These are phyloP conservation scores for Xenentodon cancila DNA, from an alignment of 2,797 vertebrate species.

Conservation along the genomic window DNA sequence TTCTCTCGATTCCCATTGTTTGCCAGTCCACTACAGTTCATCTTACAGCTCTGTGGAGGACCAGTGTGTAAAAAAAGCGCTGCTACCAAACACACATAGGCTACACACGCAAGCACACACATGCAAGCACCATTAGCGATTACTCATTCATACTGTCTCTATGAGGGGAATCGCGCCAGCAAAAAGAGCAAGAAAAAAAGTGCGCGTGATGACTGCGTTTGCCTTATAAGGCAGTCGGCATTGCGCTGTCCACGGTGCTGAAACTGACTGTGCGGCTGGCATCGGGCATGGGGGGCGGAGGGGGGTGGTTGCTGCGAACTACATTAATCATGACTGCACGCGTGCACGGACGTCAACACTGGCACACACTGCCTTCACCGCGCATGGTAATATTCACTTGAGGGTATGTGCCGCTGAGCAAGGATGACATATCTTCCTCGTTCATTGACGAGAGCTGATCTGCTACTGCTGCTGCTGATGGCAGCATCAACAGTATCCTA, in stretches of 20 bases:
- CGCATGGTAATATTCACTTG: slow-evolving; percentile 19
- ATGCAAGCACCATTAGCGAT: slow-evolving; percentile 50
- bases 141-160: slow-evolving; percentile 67
- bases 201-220: slow-evolving; percentile 33
- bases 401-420: slow-evolving; percentile 54
- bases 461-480: slow-evolving; percentile 33
- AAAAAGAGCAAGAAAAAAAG: slow-evolving; percentile 19
- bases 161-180: slow-evolving; percentile 37
- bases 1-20: slow-evolving; percentile 44
- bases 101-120: slow-evolving; percentile 10
- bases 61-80: slow-evolving; percentile 49
- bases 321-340: slow-evolving; percentile 60
- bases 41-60: slow-evolving; percentile 56
- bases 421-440: slow-evolving; percentile 54
- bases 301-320: slow-evolving; percentile 56
- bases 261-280: slow-evolving; percentile 55
- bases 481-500: slow-evolving; percentile 22
- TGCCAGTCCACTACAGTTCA: slow-evolving; percentile 59
- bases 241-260: slow-evolving; percentile 76
- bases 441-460: slow-evolving; percentile 62
- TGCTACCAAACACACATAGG: slow-evolving; percentile 7
- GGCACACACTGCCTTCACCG: slow-evolving; percentile 1
- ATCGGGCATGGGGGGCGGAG: slow-evolving; percentile 1
- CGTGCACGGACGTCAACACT: slow-evolving; percentile 1
- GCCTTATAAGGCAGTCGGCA: slow-evolving; percentile 60